A percentile compares a stretch with the other conserved stretches of the same genome.
Evolutionary conservation across 2,113 vertebrate species (phyloP).

Genomic region (Oreotragus oreotragus): DNA sequence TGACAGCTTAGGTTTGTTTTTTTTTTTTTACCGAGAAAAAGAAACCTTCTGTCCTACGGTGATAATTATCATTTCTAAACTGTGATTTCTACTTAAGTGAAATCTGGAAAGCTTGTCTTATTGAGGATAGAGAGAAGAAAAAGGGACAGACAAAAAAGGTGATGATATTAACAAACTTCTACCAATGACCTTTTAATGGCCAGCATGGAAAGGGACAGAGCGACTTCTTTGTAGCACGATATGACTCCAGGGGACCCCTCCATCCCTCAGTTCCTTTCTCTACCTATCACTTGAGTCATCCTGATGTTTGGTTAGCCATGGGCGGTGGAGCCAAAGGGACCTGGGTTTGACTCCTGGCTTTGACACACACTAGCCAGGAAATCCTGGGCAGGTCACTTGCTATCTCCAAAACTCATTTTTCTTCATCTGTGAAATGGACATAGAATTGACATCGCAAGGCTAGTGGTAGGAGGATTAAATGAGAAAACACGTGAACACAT

Average conservation of each 20-base stretch:
- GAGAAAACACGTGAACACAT: neutral
- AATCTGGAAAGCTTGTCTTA: constrained; percentile 36
- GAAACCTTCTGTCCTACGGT: neutral
- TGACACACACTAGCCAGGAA: neutral
- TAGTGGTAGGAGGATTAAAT: neutral
- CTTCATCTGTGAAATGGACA: neutral
- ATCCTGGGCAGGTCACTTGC: neutral
- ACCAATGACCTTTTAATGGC: neutral
- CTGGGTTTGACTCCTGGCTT: neutral
- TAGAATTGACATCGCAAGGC: neutral
- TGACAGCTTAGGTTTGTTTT: neutral
- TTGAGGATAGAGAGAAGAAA: neutral
- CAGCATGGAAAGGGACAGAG: neutral
- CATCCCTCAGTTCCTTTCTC: neutral
- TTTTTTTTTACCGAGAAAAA: neutral
- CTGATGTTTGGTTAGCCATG: neutral
- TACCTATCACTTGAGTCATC: neutral
- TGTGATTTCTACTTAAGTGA: constrained; percentile 12
- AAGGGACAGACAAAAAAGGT: neutral
- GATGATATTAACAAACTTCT: neutral
- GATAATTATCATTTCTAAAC: constrained; percentile 42
- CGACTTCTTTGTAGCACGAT: neutral
- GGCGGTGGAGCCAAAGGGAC: neutral
- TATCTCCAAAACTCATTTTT: neutral
- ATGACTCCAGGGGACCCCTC: neutral